Evolutionary conservation across 1,140 invertebrate genomes (phyloP), one percentile per base, ranked within the genome.

Genomic region (Aradophagus sp.): DNA sequence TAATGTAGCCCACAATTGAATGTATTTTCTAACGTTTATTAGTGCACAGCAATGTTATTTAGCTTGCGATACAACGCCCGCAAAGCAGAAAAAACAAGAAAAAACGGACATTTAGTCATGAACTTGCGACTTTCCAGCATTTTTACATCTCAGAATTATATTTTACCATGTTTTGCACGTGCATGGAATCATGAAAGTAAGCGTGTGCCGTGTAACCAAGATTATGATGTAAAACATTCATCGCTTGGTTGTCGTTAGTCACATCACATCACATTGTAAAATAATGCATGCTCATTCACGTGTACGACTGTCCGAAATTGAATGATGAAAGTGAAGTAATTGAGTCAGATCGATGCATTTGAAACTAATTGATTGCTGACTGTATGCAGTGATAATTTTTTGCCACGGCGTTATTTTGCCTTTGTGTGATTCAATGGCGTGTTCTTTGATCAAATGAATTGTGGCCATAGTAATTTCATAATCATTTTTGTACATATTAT

Each of bases 111-210:
- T 35, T 63, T 39, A 62, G 56, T 67, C 52, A 67, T 20, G 39
- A 63, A 63, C 55, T 62, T 56, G 58, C 52, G 35, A 67, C 59
- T 59, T 59, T 26, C 32, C 65, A 59, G 70, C 70, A 73, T 69
- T 68, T 73, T 65, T 73, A 73, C 42, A 50, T 68, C 70, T 73
- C 71, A 73, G 71, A 55, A 69, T 69, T 73, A 55, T 66, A 72
- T 62, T 66, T 62, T 66, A 72, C 50, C 23, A 56, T 72, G 48
- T 62, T 62, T 66, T 56, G 67, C 67, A 61, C 55, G 50, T n/a
- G n/a, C n/a, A n/a, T n/a, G n/a, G n/a, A n/a, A n/a, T n/a, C n/a
- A n/a, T n/a, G n/a, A n/a, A n/a, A n/a, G n/a, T n/a, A n/a, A n/a
- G n/a, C n/a, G n/a, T n/a, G n/a, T n/a, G n/a, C n/a, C 27, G 26